phyloP scores from a whole-genome alignment of 2,113 vertebrate species.

The Synodontis membranacea region DNA sequence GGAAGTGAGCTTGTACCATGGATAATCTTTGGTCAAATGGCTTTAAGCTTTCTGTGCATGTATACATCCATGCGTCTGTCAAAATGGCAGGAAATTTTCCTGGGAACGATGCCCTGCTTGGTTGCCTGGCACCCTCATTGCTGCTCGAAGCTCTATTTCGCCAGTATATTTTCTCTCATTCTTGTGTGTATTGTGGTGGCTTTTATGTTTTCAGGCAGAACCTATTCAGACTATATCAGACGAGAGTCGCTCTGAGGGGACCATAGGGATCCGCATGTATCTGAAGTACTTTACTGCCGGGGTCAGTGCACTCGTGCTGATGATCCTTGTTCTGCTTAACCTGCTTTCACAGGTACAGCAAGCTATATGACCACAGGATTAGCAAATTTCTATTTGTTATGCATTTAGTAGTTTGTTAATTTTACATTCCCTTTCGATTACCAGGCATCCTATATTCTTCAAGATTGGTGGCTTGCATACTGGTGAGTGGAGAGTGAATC shows the following conservation, averaged over 20 bases:
- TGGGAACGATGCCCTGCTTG: no score
- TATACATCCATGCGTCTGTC: no score
- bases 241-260: slow-evolving; percentile 84
- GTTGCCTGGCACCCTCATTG: no score
- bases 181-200: background rate
- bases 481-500: slow-evolving; percentile 78
- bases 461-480: slow-evolving; percentile 96
- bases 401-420: background rate
- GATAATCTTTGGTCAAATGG: no score
- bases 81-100: no score
- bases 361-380: background rate
- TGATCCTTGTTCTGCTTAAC: slow-evolving; percentile 76
- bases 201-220: slow-evolving; percentile 70
- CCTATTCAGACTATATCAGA: slow-evolving; percentile 70
- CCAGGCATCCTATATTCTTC: slow-evolving; percentile 82
- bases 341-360: slow-evolving; percentile 80
- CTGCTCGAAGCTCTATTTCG: no score
- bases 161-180: background rate
- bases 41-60: no score
- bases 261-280: slow-evolving; percentile 77
- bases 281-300: slow-evolving; percentile 86
- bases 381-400: background rate
- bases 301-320: slow-evolving; percentile 71
- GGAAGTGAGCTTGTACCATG: no score
- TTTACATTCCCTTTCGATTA: slow-evolving; percentile 27